Base-by-base conservation (phyloP, 2,113 vertebrate species). In the Rhynchomys soricoides region DNA sequence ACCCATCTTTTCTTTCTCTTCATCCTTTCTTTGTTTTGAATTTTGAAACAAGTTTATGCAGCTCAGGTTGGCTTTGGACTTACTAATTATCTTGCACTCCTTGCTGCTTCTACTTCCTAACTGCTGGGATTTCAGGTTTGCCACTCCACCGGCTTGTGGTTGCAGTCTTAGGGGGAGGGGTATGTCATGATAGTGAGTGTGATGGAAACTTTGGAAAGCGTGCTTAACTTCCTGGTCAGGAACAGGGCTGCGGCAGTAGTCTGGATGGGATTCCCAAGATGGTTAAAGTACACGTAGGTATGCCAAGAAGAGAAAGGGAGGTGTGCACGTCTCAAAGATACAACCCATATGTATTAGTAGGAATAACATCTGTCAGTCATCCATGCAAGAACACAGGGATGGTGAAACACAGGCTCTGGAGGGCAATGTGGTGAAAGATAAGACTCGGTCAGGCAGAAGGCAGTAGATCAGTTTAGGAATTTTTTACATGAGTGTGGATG, bases 251-350 rank as follows among this genome's bases (percentile, higher is more conserved):
- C 17, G 70, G 17, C 70, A 40, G 70, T 40, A 10, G 70, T 73
- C 70, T 73, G n/a, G 3, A n/a, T 73, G 6, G n/a, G n/a, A 73
- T 40, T 73, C 70, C 70, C 19, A 73, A 71, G 70, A 73, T 40
- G n/a, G n/a, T 21, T 40, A 40, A 73, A 73, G n/a, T 22, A 40
- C 1, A 19, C n/a, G 17, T n/a, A 37, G 37, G 37, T n/a, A 8
- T 40, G n/a, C 22, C 73, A 75, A 45, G 21, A 45, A 45, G 73
- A 45, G 40, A 24, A 75, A 75, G 26, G 22, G 70, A 43, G 34
- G 19, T 34, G 37, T 62, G 31, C 45, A 73, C 86, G 52, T 92
- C 37, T 89, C 86, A 71, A 95, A 96, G 68, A 87, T 62, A 52
- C 0, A 24, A 31, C 59, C 43, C 21, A 57, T 52, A 43, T 68